Base-by-base conservation (phyloP, 2,113 vertebrate species). In the Anoplopoma fimbria region DNA sequence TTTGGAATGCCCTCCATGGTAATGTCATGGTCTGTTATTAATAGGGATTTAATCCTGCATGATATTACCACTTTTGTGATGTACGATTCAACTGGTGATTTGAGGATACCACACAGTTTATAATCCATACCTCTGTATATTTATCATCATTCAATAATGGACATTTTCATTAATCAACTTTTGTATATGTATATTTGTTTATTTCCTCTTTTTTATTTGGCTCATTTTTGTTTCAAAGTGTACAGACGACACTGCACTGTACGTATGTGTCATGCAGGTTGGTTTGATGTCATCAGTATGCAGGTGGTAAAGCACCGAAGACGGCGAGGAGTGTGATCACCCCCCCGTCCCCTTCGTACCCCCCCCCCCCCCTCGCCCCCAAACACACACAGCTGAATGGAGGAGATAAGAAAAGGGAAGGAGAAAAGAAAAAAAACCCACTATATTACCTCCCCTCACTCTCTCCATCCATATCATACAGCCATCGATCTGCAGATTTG, bases 211-310 rank as follows among this genome's bases (percentile, higher is more conserved):
- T n/a, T 69, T 12, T 9, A 38, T 58, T 53, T 19, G n/a, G n/a
- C n/a, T 23, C 8, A 21, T 21, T 69, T 14, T 72, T 73, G 25
- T 49, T 14, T 72, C 60, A n/a, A 10, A 47, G 45, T 17, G 38
- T 8, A 31, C 23, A 61, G 5, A 17, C 36, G 1, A 64, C 34
- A 36, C 61, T 27, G 27, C 21, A 23, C 68, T 10, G 9, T 49
- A 38, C 60, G 65, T 78, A 38, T 64, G 65, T 78, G 45, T 63
- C 62, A 34, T 2, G 25, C 51, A 29, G 14, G 65, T 49, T 71
- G 55, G 81, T 81, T 86, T 69, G 79, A 81, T 90, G 78, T 67
- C 89, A 90, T 93, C 82, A 87, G 90, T 92, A 91, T 92, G 89
- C 91, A 92, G 89, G 79, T 82, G 87, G 85, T 67, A 89, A 74